These are phyloP conservation scores for Murina feae DNA, from an alignment of 2,113 vertebrate species.

Conservation along the genomic window DNA sequence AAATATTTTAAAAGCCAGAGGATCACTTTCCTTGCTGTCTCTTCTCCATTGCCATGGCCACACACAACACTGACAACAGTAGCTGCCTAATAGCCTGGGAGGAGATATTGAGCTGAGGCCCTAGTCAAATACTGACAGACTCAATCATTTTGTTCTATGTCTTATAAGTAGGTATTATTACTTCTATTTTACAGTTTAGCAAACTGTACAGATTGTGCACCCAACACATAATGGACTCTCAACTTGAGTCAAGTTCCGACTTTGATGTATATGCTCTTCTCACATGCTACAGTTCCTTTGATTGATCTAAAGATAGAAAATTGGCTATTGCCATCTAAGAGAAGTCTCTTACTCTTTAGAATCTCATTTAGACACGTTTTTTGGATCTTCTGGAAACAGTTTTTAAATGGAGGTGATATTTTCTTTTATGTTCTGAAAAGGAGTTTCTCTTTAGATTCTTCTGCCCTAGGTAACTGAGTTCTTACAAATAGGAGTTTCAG, in stretches of 20 bases:
- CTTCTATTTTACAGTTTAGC: neutral
- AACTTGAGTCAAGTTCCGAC: neutral
- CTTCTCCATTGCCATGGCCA: neutral
- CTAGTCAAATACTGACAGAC: neutral
- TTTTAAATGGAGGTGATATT: conserved; percentile 8
- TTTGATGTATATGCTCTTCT: neutral
- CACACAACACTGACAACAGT: neutral
- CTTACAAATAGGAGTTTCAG: neutral
- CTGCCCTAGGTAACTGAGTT: neutral
- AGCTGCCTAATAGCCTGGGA: neutral
- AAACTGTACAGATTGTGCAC: neutral
- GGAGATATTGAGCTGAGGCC: neutral
- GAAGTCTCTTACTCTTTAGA: neutral
- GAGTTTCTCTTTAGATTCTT: neutral
- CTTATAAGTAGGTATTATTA: neutral
- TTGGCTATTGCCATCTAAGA: neutral
- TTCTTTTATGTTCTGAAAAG: neutral
- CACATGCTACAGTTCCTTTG: neutral
- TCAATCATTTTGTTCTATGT: neutral
- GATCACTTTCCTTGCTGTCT: neutral
- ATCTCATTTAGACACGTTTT: neutral
- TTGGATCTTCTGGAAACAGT: neutral
- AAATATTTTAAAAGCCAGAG: neutral
- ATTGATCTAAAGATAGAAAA: neutral
- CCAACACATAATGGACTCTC: neutral